A percentile compares a stretch with the other conserved stretches of the same genome.
phyloP scores from a whole-genome alignment of 2,888 invertebrate species.

The Nymphalis c-album region DNA sequence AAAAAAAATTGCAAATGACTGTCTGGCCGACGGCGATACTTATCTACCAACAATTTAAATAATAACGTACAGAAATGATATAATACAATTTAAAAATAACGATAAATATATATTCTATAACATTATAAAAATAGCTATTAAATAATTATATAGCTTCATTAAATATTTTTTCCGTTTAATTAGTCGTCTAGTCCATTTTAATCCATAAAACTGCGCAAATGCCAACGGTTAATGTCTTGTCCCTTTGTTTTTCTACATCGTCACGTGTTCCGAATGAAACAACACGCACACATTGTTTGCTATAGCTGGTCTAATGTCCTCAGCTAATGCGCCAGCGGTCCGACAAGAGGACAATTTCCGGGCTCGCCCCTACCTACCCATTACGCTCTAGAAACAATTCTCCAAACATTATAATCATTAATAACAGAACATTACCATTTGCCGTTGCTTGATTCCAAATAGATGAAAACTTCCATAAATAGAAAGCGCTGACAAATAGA shows the following conservation, averaged over 20 bases:
- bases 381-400: conserved; percentile 73
- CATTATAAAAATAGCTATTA: not conserved
- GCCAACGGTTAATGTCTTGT: conserved; percentile 34
- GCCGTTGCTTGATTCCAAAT: conserved; percentile 4
- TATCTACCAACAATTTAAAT: not conserved
- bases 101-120: too few relatives aligned
- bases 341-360: conserved; percentile 79
- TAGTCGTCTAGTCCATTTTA: not conserved
- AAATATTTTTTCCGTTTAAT: not conserved
- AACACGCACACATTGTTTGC: conserved; percentile 59
- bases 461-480: conserved; percentile 5
- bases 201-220: conserved; percentile 10
- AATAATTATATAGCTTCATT: not conserved
- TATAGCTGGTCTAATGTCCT: conserved; percentile 67
- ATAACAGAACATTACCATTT: conserved; percentile 57
- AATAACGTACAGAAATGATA: too few relatives aligned
- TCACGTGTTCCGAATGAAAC: conserved; percentile 66
- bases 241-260: conserved; percentile 47
- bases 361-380: conserved; percentile 71
- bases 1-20: conserved; percentile 11
- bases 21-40: conserved; percentile 4
- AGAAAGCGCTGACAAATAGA: conserved; percentile 1
- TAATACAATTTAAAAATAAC: too few relatives aligned
- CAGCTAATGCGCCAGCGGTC: conserved; percentile 69
- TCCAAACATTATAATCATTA: conserved; percentile 55